Evolutionary conservation across 2,888 invertebrate species (phyloP), one percentile per base, ranked within the genome.

Genomic region (Leptinotarsa tumamoca): DNA sequence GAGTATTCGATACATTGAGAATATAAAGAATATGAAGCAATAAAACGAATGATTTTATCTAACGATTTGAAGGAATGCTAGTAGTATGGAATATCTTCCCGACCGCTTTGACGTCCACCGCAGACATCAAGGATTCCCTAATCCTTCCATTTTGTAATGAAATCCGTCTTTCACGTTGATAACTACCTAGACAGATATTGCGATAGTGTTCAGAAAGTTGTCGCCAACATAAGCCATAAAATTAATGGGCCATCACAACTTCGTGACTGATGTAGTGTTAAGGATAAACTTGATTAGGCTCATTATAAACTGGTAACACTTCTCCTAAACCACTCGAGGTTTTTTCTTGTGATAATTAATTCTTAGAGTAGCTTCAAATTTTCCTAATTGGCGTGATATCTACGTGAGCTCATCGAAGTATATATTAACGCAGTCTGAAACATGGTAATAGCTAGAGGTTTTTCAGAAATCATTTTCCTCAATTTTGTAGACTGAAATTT

Each of bases 281-380:
- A 21, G 18, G 21, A 21, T 10, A 13, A 58, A 18, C 58, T 21
- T 58, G 58, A 58, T 58, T 58, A n/a, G 7, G 21, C 21, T 21
- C 58, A 58, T 58, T 13, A 58, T n/a, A 10, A 58, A 58, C 58
- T 58, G 52, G 52, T 17, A 52, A 52, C 58, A 58, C 58, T 58
- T 21, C 18, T 13, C 3, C 1, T 1, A 18, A 21, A 58, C 7
- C 58, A 14, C 18, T 21, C 4, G 13, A 4, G 23, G 3, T 58
- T 21, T 21, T 58, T 58, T 21, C 3, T 13, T 3, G 10, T 10
- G 10, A 58, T 58, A 13, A 21, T 10, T 58, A 58, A 58, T 23
- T 15, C 14, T 1, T 10, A 7, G 21, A 21, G 18, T 58, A 21
- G n/a, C 52, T 21, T 18, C 21, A 18, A 10, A 10, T 58, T 18